Evolutionary conservation across 2,797 vertebrate species (phyloP), one percentile per base, ranked within the genome.

Genomic region (Amniataba percoides): DNA sequence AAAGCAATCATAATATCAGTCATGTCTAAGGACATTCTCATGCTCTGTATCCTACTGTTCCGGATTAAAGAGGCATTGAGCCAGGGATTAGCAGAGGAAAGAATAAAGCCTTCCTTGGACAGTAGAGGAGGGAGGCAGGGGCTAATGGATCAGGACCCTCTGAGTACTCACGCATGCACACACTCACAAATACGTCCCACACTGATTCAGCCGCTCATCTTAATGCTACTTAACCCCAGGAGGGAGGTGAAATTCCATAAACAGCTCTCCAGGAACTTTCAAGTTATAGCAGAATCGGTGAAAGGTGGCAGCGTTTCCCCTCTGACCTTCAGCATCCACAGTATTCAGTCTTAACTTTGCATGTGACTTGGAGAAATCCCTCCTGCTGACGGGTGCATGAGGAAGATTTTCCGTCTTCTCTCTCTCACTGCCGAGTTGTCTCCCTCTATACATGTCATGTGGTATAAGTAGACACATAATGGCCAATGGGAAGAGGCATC

Each of bases 1-100:
- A 80, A 74, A 79, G 67, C 78, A 76, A 64, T 65, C 68, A 83
- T 89, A 72, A 84, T 88, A 90, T 91, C 81, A 78, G 56, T 83
- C 67, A 36, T 27, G 65, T 78, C 79, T 80, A 14, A 80, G 78
- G 67, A 81, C 78, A 45, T 74, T 85, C 71, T 88, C 75, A 76
- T 83, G 82, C 51, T 31, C 63, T 3, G 58, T 52, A 60, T 88
- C 78, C 85, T 78, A 52, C 76, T 82, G 84, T 58, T 86, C 25
- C n/a, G 81, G 88, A 91, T 92, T 89, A 88, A 48, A 67, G 85
- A 74, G 69, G 71, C 85, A 82, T 71, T 78, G 80, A 85, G 87
- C 53, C 62, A 13, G 60, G 81, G 84, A 91, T 92, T 92, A 92
- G 74, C 6, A 3, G 52, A 27, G 86, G 66, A 69, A 63, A 59